phyloP scores from a whole-genome alignment of 2,113 vertebrate species.

The Shinisaurus crocodilurus region DNA sequence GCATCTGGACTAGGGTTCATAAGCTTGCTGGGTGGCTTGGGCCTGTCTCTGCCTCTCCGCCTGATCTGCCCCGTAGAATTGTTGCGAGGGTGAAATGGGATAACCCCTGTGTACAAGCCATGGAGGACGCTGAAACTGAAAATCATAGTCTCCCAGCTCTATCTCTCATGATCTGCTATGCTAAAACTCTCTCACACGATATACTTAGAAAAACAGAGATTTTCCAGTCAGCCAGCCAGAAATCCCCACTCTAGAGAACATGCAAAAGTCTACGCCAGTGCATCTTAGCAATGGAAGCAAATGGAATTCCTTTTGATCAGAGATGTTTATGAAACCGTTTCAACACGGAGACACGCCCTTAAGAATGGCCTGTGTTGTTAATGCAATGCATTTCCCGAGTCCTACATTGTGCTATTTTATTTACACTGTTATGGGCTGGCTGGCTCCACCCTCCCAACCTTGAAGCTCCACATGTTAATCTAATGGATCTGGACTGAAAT shows the following conservation, averaged over 20 bases:
- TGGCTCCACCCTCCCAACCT: slow-evolving; percentile 60
- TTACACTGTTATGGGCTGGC: slow-evolving; percentile 38
- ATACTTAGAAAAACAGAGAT: slow-evolving; percentile 12
- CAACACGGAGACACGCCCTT: slow-evolving; percentile 47
- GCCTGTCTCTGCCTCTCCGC: neutral
- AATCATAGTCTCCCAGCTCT: neutral
- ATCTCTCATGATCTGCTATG: neutral
- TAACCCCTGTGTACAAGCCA: neutral
- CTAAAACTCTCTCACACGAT: neutral
- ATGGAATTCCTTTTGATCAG: slow-evolving; percentile 50
- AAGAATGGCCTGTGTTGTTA: slow-evolving; percentile 46
- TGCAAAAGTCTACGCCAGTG: neutral
- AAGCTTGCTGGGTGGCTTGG: neutral
- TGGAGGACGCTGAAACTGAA: neutral
- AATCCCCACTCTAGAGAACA: slow-evolving; percentile 30
- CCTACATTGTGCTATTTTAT: slow-evolving; percentile 47
- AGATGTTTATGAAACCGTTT: slow-evolving; percentile 61
- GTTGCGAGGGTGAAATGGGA: neutral
- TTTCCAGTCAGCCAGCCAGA: slow-evolving; percentile 57
- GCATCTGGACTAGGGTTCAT: neutral
- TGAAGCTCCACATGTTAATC: slow-evolving; percentile 57
- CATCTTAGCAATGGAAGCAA: slow-evolving; percentile 35
- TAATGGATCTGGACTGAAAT: slow-evolving; percentile 64
- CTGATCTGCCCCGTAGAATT: neutral
- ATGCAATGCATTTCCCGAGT: slow-evolving; percentile 34